These are phyloP conservation scores for Myrmecobius fasciatus DNA, from an alignment of 2,113 vertebrate genomes.

Conservation along the genomic window DNA sequence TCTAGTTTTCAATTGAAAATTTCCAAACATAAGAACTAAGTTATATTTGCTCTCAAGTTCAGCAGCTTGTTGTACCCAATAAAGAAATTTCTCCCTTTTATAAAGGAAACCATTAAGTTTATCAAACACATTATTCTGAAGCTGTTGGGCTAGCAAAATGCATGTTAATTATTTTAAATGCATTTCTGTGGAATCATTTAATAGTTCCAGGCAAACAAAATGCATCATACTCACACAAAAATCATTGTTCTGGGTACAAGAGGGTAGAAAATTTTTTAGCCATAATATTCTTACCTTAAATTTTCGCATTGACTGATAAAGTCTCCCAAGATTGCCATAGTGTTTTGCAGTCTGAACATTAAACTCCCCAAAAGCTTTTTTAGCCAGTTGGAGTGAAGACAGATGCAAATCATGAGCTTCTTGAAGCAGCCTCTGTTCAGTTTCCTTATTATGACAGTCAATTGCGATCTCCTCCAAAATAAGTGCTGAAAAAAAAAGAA, in stretches of 20 bases:
- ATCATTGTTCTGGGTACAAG: neutral
- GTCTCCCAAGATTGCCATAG: constrained; percentile 97
- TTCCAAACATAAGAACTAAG: neutral
- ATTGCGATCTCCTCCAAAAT: constrained; percentile 99
- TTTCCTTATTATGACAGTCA: constrained; percentile 99
- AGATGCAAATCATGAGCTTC: constrained; percentile 98
- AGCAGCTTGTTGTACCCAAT: constrained; percentile 36
- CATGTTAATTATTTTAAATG: neutral
- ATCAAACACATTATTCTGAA: constrained; percentile 19
- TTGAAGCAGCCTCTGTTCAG: constrained; percentile 96
- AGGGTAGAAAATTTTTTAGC: constrained; percentile 37
- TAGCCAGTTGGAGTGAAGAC: constrained; percentile 97
- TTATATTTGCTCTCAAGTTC: constrained; percentile 12
- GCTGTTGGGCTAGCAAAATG: neutral
- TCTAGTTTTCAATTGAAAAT: neutral
- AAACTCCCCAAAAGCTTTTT: constrained; percentile 99
- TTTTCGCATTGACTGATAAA: constrained; percentile 99
- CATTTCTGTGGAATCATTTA: neutral
- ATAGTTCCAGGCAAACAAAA: neutral
- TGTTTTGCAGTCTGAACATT: constrained; percentile 99
- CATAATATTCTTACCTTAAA: constrained; percentile 91
- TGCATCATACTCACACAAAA: neutral
- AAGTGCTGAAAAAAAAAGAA: constrained; percentile 86
- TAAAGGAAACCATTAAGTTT: neutral
- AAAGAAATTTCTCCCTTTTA: constrained; percentile 10